phyloP scores from a whole-genome alignment of 1,140 invertebrate species.

The Heterodera schachtii region DNA sequence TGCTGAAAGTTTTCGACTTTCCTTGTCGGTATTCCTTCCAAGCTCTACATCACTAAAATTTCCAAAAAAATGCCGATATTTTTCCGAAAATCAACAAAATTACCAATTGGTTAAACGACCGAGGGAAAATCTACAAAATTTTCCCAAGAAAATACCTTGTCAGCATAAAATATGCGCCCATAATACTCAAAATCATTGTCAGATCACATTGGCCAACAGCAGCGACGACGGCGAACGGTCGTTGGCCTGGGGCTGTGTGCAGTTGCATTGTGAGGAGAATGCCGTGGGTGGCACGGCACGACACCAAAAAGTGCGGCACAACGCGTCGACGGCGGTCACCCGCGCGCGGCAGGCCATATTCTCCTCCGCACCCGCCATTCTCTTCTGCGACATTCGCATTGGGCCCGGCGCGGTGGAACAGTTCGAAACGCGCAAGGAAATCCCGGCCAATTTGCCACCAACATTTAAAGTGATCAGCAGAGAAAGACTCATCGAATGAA shows the following conservation, averaged over 20 bases:
- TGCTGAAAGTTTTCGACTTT: too few relatives aligned
- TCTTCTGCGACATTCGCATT: conserved; percentile 57
- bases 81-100: too few relatives aligned
- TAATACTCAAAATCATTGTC: not conserved
- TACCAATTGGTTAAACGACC: too few relatives aligned
- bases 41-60: too few relatives aligned
- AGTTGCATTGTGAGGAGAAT: conserved; percentile 59
- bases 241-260: conserved; percentile 63
- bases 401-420: conserved; percentile 42
- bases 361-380: conserved; percentile 55
- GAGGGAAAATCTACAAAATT: too few relatives aligned
- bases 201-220: conserved; percentile 44
- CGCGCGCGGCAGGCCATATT: conserved; percentile 56
- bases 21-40: too few relatives aligned
- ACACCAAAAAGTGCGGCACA: not conserved
- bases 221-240: conserved; percentile 25
- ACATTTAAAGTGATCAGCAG: conserved; percentile 45
- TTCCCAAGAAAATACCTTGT: not conserved
- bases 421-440: conserved; percentile 42
- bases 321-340: conserved; percentile 48
- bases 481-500: not conserved
- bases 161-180: not conserved
- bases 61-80: too few relatives aligned
- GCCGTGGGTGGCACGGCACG: not conserved
- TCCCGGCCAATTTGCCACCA: conserved; percentile 45